Conservation (phyloP, 2,888 invertebrate genomes). For the Empis livida region DNA sequence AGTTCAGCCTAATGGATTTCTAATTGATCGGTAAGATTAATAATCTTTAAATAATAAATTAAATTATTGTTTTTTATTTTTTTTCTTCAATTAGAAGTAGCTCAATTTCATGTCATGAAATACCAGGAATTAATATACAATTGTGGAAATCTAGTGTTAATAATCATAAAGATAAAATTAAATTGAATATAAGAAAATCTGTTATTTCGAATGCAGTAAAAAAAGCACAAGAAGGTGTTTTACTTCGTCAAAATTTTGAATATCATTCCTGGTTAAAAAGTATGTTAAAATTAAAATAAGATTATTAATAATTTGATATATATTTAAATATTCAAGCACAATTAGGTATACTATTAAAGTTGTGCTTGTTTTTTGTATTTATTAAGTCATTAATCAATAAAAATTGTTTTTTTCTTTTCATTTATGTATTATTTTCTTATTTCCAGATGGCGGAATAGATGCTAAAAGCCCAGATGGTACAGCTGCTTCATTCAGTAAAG, state of each 20-base stretch:
- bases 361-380: no score
- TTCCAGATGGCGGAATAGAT: slow-evolving; percentile 72
- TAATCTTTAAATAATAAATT: neutral
- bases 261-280: slow-evolving; percentile 67
- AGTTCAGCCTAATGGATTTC: neutral
- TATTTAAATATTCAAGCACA: neutral
- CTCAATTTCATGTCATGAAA: slow-evolving; percentile 59
- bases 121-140: slow-evolving; percentile 49
- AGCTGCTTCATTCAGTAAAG: slow-evolving; percentile 82
- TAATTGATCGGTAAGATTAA: neutral
- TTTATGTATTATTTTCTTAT: no score
- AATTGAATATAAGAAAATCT: neutral
- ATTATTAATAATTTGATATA: neutral
- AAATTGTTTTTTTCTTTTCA: no score
- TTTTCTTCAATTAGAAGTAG: slow-evolving; percentile 43
- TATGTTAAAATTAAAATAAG: slow-evolving; percentile 38
- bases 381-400: no score
- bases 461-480: slow-evolving; percentile 77
- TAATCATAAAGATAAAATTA: neutral
- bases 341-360: no score
- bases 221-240: slow-evolving; percentile 65
- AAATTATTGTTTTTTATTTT: neutral
- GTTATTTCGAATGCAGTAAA: slow-evolving; percentile 56
- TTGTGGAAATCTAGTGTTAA: slow-evolving; percentile 42
- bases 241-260: slow-evolving; percentile 62